Evolutionary conservation across 2,888 invertebrate species (phyloP).

Genomic region (Pristionchus maxplancki): DNA sequence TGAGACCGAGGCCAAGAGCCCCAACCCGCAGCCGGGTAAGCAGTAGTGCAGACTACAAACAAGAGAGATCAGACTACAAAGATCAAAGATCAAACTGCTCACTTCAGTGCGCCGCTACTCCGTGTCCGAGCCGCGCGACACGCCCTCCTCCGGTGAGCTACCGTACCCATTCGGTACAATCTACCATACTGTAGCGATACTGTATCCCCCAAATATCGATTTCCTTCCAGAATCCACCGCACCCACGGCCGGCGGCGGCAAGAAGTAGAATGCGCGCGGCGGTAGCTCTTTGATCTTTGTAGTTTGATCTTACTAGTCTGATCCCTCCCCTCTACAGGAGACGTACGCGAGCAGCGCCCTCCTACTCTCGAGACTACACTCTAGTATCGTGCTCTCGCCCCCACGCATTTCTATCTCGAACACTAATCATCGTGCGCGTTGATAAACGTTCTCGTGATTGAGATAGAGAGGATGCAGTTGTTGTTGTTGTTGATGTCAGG

Average conservation of each 20-base stretch:
- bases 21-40: slow-evolving; percentile 46
- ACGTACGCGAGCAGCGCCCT: too few species aligned
- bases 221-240: not conserved
- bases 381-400: too few species aligned
- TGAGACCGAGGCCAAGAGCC: slow-evolving; percentile 30
- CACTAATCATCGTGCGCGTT: not conserved
- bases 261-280: not conserved
- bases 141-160: not conserved
- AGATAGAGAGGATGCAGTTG: too few species aligned
- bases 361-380: too few species aligned
- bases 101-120: slow-evolving; percentile 23
- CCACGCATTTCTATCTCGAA: not conserved
- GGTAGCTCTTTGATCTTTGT: too few species aligned
- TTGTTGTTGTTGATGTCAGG: too few species aligned
- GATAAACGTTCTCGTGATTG: slow-evolving; percentile 4
- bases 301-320: too few species aligned
- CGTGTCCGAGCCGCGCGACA: not conserved
- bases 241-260: not conserved
- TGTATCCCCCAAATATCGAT: not conserved
- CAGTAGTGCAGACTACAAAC: not conserved
- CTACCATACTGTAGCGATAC: too few species aligned
- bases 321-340: too few species aligned
- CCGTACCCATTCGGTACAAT: not conserved
- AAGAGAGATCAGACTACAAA: slow-evolving; percentile 5
- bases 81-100: not conserved